These are phyloP conservation scores for Parazoanthus darwini DNA, from an alignment of 92 coral and sea anemone genomes.

Conservation along the genomic window DNA sequence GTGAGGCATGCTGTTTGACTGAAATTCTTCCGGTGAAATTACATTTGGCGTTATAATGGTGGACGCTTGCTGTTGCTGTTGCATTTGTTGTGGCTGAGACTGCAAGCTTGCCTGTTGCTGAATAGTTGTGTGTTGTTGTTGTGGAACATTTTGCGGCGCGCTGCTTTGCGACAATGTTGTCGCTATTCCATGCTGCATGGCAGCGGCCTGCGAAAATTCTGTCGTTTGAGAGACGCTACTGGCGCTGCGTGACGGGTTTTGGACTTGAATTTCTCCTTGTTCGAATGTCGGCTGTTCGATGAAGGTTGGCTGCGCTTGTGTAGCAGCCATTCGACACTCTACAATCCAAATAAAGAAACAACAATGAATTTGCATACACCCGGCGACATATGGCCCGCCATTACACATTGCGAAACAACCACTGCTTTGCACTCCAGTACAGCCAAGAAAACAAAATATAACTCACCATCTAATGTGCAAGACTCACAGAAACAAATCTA, in stretches of 20 bases:
- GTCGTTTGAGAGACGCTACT: conserved; percentile 69
- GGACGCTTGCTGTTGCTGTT: conserved; percentile 66
- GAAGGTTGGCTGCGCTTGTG: conserved; percentile 79
- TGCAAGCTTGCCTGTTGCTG: conserved; percentile 71
- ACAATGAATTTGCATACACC: conserved; percentile 52
- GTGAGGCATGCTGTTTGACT: conserved; percentile 57
- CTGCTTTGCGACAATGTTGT: conserved; percentile 51
- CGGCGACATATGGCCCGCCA: conserved; percentile 32
- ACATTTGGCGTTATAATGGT: conserved; percentile 84
- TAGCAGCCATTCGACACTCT: conserved; percentile 89
- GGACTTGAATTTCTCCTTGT: conserved; percentile 69
- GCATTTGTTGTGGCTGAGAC: conserved; percentile 74
- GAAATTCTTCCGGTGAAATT: conserved; percentile 78
- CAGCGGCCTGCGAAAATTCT: conserved; percentile 74
- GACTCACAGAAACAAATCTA: conserved; percentile 8
- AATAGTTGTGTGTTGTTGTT: conserved; percentile 55
- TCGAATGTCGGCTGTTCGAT: conserved; percentile 65
- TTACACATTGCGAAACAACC: conserved; percentile 32
- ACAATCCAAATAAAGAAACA: conserved; percentile 49
- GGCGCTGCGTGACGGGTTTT: conserved; percentile 57
- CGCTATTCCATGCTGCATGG: conserved; percentile 76
- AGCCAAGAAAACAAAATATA: conserved; percentile 7
- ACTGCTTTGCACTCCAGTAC: not conserved
- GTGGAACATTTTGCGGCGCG: conserved; percentile 58
- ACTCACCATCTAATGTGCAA: not conserved